Evolutionary conservation across 2,797 vertebrate species (phyloP).

Genomic region (Enteromius argenteus): DNA sequence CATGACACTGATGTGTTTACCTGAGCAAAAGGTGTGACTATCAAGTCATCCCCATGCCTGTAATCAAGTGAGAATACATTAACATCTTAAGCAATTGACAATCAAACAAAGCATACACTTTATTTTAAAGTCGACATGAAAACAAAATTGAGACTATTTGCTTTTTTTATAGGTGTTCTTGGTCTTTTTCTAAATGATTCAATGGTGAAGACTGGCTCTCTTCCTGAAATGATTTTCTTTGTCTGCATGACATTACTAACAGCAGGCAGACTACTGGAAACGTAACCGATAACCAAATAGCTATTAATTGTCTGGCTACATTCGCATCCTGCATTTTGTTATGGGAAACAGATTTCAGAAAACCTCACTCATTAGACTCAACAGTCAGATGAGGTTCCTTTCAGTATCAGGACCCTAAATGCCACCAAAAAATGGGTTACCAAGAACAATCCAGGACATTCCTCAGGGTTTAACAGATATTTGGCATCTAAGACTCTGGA

Average conservation of each 20-base stretch:
- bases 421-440: constrained; percentile 26
- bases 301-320: neutral
- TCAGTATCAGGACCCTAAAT: constrained; percentile 3
- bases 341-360: neutral
- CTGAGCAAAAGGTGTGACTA: constrained; percentile 98
- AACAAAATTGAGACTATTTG: neutral
- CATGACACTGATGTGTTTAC: constrained; percentile 74
- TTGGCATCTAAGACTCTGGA: constrained; percentile 22
- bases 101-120: neutral
- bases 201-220: neutral
- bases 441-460: constrained; percentile 30
- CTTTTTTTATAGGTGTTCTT: neutral
- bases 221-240: neutral
- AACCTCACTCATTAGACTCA: neutral
- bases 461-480: constrained; percentile 18
- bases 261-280: neutral
- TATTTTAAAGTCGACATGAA: neutral
- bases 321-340: neutral
- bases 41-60: constrained; percentile 99
- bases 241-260: neutral
- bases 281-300: neutral
- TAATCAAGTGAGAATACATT: constrained; percentile 44
- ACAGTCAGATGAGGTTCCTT: neutral
- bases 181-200: neutral
- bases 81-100: neutral